phyloP scores from a whole-genome alignment of 2,888 invertebrate genomes.

The Ophion ventricosus region DNA sequence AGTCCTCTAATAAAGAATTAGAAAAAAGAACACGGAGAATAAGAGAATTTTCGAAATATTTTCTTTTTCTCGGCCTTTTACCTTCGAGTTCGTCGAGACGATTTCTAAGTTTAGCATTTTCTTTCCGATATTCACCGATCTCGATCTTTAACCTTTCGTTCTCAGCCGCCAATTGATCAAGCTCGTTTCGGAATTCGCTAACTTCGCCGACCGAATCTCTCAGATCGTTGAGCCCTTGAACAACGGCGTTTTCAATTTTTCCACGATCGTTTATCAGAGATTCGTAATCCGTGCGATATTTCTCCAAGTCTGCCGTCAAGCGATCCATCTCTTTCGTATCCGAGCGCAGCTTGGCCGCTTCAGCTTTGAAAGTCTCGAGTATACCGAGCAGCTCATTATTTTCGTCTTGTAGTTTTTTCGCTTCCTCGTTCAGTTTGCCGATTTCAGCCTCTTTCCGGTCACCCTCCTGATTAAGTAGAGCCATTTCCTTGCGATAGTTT shows the following conservation, averaged over 20 bases:
- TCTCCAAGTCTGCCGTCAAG: conserved; percentile 48
- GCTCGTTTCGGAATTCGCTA: conserved; percentile 53
- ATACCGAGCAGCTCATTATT: conserved; percentile 52
- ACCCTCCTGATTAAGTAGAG: conserved; percentile 56
- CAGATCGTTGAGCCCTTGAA: conserved; percentile 19
- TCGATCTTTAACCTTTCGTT: conserved; percentile 60
- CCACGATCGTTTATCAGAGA: conserved; percentile 60
- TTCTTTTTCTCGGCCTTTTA: conserved; percentile 31
- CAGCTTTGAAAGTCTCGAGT: conserved; percentile 60
- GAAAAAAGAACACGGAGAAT: conserved; percentile 1
- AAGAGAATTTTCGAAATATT: conserved; percentile 10
- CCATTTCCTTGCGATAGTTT: conserved; percentile 65
- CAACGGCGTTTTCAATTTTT: conserved; percentile 26
- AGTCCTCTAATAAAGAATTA: neutral
- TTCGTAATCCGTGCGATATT: conserved; percentile 56
- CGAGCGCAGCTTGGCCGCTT: conserved; percentile 59
- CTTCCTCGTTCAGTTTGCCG: conserved; percentile 55
- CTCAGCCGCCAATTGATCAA: conserved; percentile 55
- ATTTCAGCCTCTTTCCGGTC: conserved; percentile 53
- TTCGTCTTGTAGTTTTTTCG: conserved; percentile 61
- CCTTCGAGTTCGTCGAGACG: conserved; percentile 29
- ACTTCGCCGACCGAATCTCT: conserved; percentile 37
- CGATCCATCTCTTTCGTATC: conserved; percentile 57
- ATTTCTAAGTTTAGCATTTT: conserved; percentile 44
- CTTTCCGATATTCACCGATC: conserved; percentile 45